These are phyloP conservation scores for Chinchilla lanigera DNA, from an alignment of 2,113 vertebrate genomes.

Conservation along the genomic window DNA sequence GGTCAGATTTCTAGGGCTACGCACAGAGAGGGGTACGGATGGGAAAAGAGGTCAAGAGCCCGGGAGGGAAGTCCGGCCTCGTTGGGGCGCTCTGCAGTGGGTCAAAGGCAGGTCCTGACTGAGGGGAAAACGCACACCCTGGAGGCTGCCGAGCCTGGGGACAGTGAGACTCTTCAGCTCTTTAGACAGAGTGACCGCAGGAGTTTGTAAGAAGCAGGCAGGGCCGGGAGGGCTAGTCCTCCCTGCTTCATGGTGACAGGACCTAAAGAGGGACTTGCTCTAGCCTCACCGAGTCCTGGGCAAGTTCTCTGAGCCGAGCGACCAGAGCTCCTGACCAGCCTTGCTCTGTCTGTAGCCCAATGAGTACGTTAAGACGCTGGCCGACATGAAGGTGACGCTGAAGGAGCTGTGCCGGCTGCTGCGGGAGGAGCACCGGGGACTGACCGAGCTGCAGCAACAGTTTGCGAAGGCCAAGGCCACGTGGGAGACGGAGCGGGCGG, in stretches of 20 bases:
- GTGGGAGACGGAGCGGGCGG: slow-evolving; percentile 96
- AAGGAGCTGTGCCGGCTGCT: slow-evolving; percentile 95
- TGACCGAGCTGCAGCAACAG: slow-evolving; percentile 96
- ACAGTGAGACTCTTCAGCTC: not conserved
- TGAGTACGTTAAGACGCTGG: slow-evolving; percentile 93
- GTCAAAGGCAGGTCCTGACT: not conserved
- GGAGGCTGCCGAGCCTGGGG: not conserved
- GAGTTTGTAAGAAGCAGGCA: not conserved
- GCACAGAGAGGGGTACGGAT: not conserved
- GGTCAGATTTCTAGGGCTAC: not conserved
- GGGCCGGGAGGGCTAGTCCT: not conserved
- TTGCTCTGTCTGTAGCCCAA: slow-evolving; percentile 86
- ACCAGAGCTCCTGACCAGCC: not conserved
- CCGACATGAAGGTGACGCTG: slow-evolving; percentile 94
- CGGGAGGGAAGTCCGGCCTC: not conserved
- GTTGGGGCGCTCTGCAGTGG: not conserved
- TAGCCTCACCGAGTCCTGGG: not conserved
- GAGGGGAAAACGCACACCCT: not conserved
- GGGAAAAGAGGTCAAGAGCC: not conserved
- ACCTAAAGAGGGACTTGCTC: not conserved
- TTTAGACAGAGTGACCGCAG: not conserved
- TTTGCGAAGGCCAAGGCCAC: slow-evolving; percentile 97
- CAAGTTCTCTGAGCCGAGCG: not conserved
- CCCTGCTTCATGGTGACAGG: not conserved
- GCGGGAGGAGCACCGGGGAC: slow-evolving; percentile 92